Base-by-base conservation (phyloP, 1,140 invertebrate species). In the Agrilus planipennis region DNA sequence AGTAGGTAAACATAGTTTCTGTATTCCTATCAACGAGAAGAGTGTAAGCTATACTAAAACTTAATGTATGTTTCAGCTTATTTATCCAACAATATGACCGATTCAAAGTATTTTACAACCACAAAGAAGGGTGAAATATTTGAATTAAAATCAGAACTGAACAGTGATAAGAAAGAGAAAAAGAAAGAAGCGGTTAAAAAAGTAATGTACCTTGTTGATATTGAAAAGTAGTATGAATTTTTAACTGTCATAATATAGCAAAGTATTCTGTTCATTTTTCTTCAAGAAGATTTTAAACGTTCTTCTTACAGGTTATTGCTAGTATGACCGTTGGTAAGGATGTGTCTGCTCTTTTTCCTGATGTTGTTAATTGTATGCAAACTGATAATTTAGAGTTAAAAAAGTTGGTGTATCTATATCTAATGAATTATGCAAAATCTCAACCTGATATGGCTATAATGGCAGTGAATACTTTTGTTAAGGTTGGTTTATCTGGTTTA, bases 381-480 rank as follows among this genome's bases (percentile, higher is more conserved):
- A 99, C 96, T 6, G 96, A 99, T 62, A 99, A 99, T 68, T 71
- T 99, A 60, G 96, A 99, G 66, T 65, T 99, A 49, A 99, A 99
- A 70, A 99, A 99, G 59, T 71, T 99, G 25, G 96, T 99, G 1
- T 99, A 99, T 61, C 70, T 99, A 14, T 99, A 99, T 63, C 68
- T 99, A 39, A 99, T 99, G 96, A 99, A 99, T 65, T 99, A 99
- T 71, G 96, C 96, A 35, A 99, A 99, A 65, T 97, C 90, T 51
- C 96, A 99, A 65, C 96, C 96, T 7, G 96, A 99, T 62, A 94
- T 98, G 87, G 95, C 96, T 36, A 99, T 99, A 41, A 97, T 99
- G 93, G 96, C 96, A 23, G 96, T 99, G 20, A 99, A 99, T 70
- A 99, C 96, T 16, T 99, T 99, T 75, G 96, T 99, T 32, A 99